Evolutionary conservation across 2,888 invertebrate species (phyloP).

Genomic region (Rhagium mordax): DNA sequence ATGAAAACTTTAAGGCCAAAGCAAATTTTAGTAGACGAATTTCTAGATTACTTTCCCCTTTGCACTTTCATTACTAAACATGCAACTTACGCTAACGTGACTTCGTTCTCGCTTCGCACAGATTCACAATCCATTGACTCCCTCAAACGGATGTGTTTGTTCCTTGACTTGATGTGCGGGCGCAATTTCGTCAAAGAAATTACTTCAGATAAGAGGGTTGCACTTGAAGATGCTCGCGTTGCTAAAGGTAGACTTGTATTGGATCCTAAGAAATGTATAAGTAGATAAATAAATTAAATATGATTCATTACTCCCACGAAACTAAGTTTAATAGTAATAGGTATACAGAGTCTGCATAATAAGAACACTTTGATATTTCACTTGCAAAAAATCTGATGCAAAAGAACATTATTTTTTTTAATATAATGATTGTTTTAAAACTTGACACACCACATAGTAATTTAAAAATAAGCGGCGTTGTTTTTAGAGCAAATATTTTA

Average conservation of each 20-base stretch:
- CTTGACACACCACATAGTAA: too few relatives aligned
- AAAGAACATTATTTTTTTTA: too few relatives aligned
- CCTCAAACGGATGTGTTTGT: slow-evolving; percentile 74
- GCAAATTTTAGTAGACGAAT: neutral
- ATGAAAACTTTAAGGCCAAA: neutral
- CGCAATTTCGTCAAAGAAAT: slow-evolving; percentile 79
- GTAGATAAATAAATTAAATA: neutral
- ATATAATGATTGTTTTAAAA: too few relatives aligned
- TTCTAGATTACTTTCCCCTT: neutral
- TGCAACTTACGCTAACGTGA: slow-evolving; percentile 65
- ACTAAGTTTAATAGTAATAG: neutral
- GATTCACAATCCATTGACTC: slow-evolving; percentile 74
- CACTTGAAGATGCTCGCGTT: slow-evolving; percentile 80
- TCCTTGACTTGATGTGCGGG: slow-evolving; percentile 67
- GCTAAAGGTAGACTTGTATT: slow-evolving; percentile 68
- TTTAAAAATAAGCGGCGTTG: too few relatives aligned
- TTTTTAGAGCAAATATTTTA: too few relatives aligned
- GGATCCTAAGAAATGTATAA: slow-evolving; percentile 59
- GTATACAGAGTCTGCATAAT: too few relatives aligned
- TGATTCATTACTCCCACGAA: neutral
- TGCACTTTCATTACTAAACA: neutral
- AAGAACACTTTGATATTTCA: too few relatives aligned
- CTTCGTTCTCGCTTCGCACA: slow-evolving; percentile 61
- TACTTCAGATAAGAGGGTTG: slow-evolving; percentile 86
- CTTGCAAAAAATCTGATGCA: too few relatives aligned